Evolutionary conservation across 2,113 vertebrate species (phyloP), one percentile per base, ranked within the genome.

Genomic region (Xenopus laevis): DNA sequence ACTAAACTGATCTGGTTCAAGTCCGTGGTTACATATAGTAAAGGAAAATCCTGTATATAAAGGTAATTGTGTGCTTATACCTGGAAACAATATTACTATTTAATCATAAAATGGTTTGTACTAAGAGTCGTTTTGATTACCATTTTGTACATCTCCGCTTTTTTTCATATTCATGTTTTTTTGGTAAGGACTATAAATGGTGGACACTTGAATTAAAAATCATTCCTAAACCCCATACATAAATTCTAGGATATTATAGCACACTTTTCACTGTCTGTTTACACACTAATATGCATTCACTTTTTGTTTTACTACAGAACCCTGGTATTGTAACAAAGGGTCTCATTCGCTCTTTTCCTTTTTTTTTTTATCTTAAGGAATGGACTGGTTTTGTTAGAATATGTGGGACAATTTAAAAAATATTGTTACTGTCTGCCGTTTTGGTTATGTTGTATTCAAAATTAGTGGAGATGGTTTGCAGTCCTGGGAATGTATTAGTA

Each of bases 391-490:
- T n/a, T n/a, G 85, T 82, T 89, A 84, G 85, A 86, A 82, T 87
- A 85, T 85, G 84, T 83, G 81, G 85, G 78, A 83, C 85, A 81
- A 84, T 87, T 87, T 89, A 86, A 85, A 80, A 83, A 27, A 27
- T 27, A 85, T 85, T 86, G 79, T 87, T 82, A 69, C 82, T 86
- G 45, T 86, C 81, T 79, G 81, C 81, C 16, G 1, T 55, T 55
- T 55, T 55, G 17, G 4, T 55, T 9, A n/a, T 8, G 13, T 55
- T 16, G 13, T 55, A 9, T 55, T 55, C 82, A 85, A 80, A 69
- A 71, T 74, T 68, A 20, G 17, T 78, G 77, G 80, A 74, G 86
- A 73, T 80, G 81, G 77, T 85, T 46, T 83, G 78, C 74, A 53
- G 63, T 79, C 79, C 75, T 65, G 1, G 71, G 71, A 82, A 79